A percentile compares a stretch with the other conserved stretches of the same genome.
phyloP scores from a whole-genome alignment of 2,113 vertebrate species.

The Alaudala cheleensis region DNA sequence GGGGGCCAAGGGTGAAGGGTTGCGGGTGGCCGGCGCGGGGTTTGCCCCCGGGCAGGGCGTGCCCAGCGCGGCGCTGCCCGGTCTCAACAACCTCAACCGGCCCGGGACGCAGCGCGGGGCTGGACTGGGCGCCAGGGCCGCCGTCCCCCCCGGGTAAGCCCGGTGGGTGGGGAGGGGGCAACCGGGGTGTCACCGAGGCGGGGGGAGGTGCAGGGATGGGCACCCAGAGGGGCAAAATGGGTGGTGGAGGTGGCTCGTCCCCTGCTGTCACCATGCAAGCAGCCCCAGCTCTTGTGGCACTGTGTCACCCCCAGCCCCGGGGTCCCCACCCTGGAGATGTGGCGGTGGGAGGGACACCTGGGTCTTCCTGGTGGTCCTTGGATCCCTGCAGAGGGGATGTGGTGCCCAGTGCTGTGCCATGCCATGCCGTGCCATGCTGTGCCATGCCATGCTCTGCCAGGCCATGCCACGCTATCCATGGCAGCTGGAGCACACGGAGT shows the following conservation, averaged over 20 bases:
- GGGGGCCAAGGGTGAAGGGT: constrained; percentile 77
- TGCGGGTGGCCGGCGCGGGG: constrained; percentile 59
- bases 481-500: not conserved
- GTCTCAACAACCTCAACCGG: constrained; percentile 95
- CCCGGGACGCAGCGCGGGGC: constrained; percentile 85
- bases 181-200: rapidly evolving
- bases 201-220: not conserved
- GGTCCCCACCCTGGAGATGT: not conserved
- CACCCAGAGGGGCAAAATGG: rapidly evolving
- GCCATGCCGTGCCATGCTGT: not conserved
- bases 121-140: constrained; percentile 77
- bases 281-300: not conserved
- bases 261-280: not conserved
- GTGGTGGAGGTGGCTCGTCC: not conserved
- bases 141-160: constrained; percentile 89
- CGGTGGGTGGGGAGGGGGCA: not conserved
- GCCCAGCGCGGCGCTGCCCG: constrained; percentile 72
- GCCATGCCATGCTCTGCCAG: not conserved
- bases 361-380: rapidly evolving
- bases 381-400: not conserved
- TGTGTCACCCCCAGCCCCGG: not conserved
- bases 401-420: too few species aligned
- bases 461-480: rapidly evolving
- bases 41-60: constrained; percentile 69
- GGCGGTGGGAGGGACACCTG: not conserved